Base-by-base conservation (phyloP, 2,113 vertebrate genomes). In the Maccullochella peelii region DNA sequence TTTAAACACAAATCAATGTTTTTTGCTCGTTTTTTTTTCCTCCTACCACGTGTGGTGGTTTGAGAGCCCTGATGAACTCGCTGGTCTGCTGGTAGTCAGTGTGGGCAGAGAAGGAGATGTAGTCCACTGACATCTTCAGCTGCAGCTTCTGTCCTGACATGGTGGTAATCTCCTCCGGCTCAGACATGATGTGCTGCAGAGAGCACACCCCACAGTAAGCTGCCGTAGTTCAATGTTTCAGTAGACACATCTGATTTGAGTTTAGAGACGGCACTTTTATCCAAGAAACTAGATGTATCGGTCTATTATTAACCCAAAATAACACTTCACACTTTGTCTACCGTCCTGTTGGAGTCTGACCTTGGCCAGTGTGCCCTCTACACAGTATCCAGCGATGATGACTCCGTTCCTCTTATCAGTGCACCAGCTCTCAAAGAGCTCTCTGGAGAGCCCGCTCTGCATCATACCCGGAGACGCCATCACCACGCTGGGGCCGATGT, bases 381-480 rank as follows among this genome's bases (percentile, higher is more conserved):
- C 98, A 0, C 98, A 99, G 95, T 99, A 99, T 12, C 98, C 98
- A 0, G 98, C 98, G 40, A 99, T 99, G 86, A 99, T 99, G 38
- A 99, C 98, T 0, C 98, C 98, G 0, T 99, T 99, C 84, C 98
- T 97, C 92, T 99, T 99, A 72, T 99, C 98, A 0, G 98, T 99
- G 91, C 98, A 99, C 98, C 98, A 99, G 94, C 98, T 99, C 89
- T 99, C 98, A 86, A 99, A 99, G 65, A 99, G 86, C 93, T 99
- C 98, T 62, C 98, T 94, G 89, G 98, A 99, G 2, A 99, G 94
- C 4, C 98, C 98, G 4, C 98, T 99, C 90, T 99, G 98, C 97
- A 99, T 99, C 98, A 99, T 99, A 67, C 98, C 98, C 0, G 98
- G 98, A 49, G 98, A 99, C 9, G 98, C 98, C 98, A 99, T 99